Conservation (phyloP, 2,113 vertebrate species). For the Erythrocercus mccallii region DNA sequence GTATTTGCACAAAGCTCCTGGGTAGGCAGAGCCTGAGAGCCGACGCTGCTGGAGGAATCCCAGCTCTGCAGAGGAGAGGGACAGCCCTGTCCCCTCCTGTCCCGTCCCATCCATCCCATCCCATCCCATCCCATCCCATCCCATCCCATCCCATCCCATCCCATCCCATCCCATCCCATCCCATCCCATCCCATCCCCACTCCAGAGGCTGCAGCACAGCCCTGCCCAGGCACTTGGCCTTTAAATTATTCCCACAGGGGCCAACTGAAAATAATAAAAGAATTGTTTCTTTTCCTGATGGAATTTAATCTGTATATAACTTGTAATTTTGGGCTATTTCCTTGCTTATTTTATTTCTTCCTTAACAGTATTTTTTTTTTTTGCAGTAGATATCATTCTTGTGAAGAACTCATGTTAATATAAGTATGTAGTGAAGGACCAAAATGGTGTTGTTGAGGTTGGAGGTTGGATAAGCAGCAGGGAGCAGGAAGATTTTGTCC, state of each 20-base stretch:
- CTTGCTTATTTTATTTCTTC: slow-evolving; percentile 80
- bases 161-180: neutral
- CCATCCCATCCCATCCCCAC: neutral
- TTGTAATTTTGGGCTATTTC: slow-evolving; percentile 74
- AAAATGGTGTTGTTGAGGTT: slow-evolving; percentile 84
- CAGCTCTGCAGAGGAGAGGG: neutral
- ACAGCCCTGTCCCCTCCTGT: neutral
- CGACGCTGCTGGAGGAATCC: neutral
- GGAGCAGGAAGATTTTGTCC: slow-evolving; percentile 72
- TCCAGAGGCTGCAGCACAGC: neutral
- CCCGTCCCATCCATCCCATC: neutral
- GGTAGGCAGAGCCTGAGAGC: neutral
- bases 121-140: neutral
- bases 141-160: neutral
- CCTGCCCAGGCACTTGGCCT: slow-evolving; percentile 60
- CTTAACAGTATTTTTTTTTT: slow-evolving; percentile 88
- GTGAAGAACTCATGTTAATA: slow-evolving; percentile 91
- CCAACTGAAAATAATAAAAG: slow-evolving; percentile 67
- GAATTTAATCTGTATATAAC: slow-evolving; percentile 82
- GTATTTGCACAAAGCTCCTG: neutral
- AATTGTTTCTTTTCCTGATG: slow-evolving; percentile 62
- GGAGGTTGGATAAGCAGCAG: slow-evolving; percentile 79
- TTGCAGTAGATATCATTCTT: slow-evolving; percentile 69
- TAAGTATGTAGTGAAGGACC: slow-evolving; percentile 94
- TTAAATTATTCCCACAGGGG: slow-evolving; percentile 78